phyloP scores from a whole-genome alignment of 1,140 invertebrate genomes.

The Ceratina australensis region DNA sequence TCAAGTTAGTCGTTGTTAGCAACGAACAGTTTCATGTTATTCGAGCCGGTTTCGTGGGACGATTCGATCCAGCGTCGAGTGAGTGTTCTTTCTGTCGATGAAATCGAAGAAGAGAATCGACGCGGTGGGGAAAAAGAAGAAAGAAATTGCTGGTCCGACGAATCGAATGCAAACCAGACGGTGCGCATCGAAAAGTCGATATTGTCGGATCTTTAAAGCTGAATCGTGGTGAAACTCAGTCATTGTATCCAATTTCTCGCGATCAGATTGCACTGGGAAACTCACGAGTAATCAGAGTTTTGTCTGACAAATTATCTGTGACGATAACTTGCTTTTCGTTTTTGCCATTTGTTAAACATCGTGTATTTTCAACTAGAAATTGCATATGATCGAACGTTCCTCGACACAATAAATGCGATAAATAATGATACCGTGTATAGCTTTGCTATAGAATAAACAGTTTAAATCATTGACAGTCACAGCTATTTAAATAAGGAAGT shows the following conservation, averaged over 20 bases:
- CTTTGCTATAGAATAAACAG: too few relatives aligned
- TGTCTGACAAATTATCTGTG: conserved; percentile 8
- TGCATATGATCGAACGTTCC: too few relatives aligned
- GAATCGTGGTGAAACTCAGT: conserved; percentile 14
- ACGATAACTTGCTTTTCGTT: background rate
- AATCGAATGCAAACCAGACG: conserved; percentile 34
- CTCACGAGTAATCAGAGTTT: background rate
- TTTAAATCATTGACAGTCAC: too few relatives aligned
- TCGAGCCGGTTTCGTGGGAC: background rate
- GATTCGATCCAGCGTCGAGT: background rate
- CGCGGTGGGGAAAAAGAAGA: background rate
- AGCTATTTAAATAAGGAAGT: too few relatives aligned
- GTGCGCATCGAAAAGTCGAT: conserved; percentile 26
- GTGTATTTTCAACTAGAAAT: too few relatives aligned
- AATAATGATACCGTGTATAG: too few relatives aligned
- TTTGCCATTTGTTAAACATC: too few relatives aligned
- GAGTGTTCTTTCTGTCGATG: background rate
- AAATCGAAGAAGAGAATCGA: background rate
- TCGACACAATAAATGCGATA: too few relatives aligned
- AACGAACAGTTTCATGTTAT: background rate
- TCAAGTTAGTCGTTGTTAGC: conserved; percentile 3
- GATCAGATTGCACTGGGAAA: conserved; percentile 32
- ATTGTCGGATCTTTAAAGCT: conserved; percentile 21
- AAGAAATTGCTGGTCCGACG: background rate
- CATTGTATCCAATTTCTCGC: conserved; percentile 41